Conservation (phyloP, 2,888 invertebrate genomes). For the Torymus texanus region DNA sequence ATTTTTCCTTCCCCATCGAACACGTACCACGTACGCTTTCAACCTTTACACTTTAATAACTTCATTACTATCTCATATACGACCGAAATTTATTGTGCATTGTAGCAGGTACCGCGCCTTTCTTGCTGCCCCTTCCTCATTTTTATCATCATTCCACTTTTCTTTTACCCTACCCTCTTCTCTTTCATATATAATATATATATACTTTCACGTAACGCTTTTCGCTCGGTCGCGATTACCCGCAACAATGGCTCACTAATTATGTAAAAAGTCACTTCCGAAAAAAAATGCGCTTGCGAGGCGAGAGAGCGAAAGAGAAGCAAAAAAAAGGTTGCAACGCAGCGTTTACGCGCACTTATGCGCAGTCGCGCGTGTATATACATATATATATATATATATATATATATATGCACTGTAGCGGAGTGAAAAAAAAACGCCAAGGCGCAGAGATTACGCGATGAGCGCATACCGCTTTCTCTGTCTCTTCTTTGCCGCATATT, state of each 20-base stretch:
- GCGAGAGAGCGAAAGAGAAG: neutral
- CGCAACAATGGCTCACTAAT: constrained; percentile 49
- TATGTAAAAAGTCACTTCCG: constrained; percentile 20
- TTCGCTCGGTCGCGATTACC: constrained; percentile 38
- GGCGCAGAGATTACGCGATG: constrained; percentile 32
- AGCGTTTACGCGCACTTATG: too few relatives aligned
- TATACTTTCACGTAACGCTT: constrained; percentile 4
- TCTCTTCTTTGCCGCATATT: neutral
- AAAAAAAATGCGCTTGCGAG: neutral
- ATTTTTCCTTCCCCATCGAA: neutral
- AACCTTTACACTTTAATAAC: constrained; percentile 32
- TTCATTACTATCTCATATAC: constrained; percentile 42
- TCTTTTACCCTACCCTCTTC: neutral
- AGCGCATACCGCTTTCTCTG: constrained; percentile 25
- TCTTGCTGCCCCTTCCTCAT: neutral
- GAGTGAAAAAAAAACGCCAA: constrained; percentile 5
- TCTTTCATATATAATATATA: too few relatives aligned
- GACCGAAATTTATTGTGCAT: constrained; percentile 49
- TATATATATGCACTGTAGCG: neutral
- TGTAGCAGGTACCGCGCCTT: constrained; percentile 1
- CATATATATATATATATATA: neutral
- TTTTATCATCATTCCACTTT: constrained; percentile 1
- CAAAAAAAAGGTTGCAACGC: too few relatives aligned
- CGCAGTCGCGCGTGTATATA: neutral
- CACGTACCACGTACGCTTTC: neutral